Conservation (phyloP, 2,888 invertebrate genomes). For the Galerucella nymphaeae region DNA sequence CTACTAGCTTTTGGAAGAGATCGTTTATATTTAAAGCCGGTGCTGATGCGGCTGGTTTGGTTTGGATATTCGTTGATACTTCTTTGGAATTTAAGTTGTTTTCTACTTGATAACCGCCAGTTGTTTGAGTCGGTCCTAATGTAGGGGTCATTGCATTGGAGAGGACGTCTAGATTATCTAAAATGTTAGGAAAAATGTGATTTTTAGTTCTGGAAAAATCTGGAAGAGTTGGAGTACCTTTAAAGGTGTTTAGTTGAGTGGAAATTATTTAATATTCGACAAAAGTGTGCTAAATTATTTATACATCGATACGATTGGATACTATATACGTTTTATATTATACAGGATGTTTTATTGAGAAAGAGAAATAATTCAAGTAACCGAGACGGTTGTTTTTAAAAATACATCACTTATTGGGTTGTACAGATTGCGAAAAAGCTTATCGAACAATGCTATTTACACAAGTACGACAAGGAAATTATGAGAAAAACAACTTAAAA, state of each 20-base stretch:
- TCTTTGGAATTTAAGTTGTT: conserved; percentile 34
- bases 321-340: too few relatives aligned
- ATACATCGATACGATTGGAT: too few relatives aligned
- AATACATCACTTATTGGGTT: too few relatives aligned
- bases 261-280: not conserved
- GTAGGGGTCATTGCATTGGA: conserved; percentile 74
- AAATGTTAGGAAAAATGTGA: conserved; percentile 32
- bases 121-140: conserved; percentile 66
- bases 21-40: conserved; percentile 76
- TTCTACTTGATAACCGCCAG: conserved; percentile 70
- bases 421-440: too few relatives aligned
- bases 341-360: too few relatives aligned
- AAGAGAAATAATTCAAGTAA: too few relatives aligned
- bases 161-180: conserved; percentile 73
- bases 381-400: too few relatives aligned
- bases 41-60: conserved; percentile 52
- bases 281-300: not conserved
- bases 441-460: too few relatives aligned
- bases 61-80: conserved; percentile 18
- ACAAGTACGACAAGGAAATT: too few relatives aligned
- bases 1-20: conserved; percentile 85
- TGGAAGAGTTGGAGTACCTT: too few relatives aligned
- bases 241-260: too few relatives aligned
- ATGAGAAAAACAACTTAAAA: too few relatives aligned
- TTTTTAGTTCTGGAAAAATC: not conserved